These are phyloP conservation scores for Eilema griseolum DNA, from an alignment of 2,888 invertebrate species.

Conservation along the genomic window DNA sequence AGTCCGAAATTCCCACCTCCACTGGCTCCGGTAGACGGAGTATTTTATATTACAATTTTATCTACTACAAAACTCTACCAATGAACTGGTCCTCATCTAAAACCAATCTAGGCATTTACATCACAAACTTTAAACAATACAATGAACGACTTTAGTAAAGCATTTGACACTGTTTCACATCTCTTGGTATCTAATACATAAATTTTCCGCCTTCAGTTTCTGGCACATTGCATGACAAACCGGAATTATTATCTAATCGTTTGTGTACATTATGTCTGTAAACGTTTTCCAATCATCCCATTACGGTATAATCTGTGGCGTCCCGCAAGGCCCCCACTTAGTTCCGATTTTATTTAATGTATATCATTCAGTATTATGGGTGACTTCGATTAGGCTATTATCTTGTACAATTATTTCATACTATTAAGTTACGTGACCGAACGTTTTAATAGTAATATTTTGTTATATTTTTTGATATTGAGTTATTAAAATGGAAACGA, in stretches of 20 bases:
- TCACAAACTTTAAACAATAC: no score
- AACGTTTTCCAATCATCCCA: constrained; percentile 4
- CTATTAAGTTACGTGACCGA: not conserved
- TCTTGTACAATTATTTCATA: not conserved
- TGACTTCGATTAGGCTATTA: not conserved
- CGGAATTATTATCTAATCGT: not conserved
- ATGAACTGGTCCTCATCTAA: no score
- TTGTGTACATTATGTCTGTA: not conserved
- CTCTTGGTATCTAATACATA: not conserved
- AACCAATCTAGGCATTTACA: no score
- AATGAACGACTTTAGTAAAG: no score
- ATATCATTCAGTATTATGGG: not conserved
- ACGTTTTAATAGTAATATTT: not conserved
- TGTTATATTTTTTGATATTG: not conserved
- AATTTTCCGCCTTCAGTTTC: not conserved
- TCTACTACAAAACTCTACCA: no score
- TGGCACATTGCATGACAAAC: not conserved
- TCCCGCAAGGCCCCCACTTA: not conserved
- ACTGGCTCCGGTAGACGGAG: no score
- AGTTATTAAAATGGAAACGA: no score
- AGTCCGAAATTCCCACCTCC: no score
- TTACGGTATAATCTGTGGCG: not conserved
- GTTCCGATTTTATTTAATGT: not conserved
- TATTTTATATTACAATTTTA: no score
- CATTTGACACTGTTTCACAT: not conserved